These are phyloP conservation scores for Diadromus collaris DNA, from an alignment of 2,888 invertebrate species.

Conservation along the genomic window DNA sequence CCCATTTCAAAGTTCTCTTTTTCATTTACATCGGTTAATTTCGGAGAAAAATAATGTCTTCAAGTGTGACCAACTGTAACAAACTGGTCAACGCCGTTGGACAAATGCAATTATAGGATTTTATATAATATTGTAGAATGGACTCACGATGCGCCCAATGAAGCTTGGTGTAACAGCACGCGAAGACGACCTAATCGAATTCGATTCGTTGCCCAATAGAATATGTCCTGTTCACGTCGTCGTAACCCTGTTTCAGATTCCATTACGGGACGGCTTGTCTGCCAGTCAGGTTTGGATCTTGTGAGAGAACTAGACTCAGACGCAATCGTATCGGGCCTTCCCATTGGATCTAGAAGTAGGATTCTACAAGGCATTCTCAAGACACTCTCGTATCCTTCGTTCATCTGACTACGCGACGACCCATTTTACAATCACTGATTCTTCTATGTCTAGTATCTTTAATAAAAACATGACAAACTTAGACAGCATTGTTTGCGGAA, in stretches of 20 bases:
- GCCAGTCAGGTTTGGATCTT: not conserved
- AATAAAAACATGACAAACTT: not conserved
- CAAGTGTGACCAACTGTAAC: constrained; percentile 11
- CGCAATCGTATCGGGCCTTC: not conserved
- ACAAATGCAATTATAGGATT: not conserved
- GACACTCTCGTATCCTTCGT: not conserved
- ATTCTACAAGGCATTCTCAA: not conserved
- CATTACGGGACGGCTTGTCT: constrained; percentile 15
- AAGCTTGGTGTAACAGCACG: not conserved
- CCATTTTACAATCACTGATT: not conserved
- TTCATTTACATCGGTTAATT: not conserved
- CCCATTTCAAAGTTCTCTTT: constrained; percentile 9
- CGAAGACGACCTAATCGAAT: constrained; percentile 30
- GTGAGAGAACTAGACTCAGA: too few species aligned
- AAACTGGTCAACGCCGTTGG: constrained; percentile 1
- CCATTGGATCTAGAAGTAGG: not conserved
- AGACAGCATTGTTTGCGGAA: too few species aligned
- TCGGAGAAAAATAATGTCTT: not conserved
- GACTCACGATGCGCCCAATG: constrained; percentile 22
- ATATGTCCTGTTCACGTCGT: constrained; percentile 21
- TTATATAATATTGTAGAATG: not conserved
- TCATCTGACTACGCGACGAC: not conserved
- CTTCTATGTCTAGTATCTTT: not conserved
- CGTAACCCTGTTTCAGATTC: not conserved
- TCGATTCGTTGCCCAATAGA: constrained; percentile 12